Base-by-base conservation (phyloP, 1,140 invertebrate species). In the Bombus balteatus region DNA sequence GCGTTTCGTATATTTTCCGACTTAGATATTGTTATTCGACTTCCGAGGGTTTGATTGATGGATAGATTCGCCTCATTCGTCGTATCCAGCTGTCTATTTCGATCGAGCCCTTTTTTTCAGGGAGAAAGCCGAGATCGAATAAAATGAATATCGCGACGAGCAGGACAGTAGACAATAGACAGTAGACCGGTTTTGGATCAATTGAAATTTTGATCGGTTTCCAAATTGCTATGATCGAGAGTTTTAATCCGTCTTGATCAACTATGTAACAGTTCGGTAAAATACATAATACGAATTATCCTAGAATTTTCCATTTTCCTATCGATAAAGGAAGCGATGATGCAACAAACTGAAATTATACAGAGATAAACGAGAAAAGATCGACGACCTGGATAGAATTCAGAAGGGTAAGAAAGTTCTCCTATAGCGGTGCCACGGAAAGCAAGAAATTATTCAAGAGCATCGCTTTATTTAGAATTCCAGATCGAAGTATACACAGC, bases 21-120 rank as follows among this genome's bases (percentile, higher is more conserved):
- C 81, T 85, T 85, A 87, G 68, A 87, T 89, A 81, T 84, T 79
- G 78, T 39, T 34, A 72, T 80, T 59, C 62, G 75, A 37, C 65
- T 82, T 66, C 34, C 70, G 41, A 59, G 39, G 28, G 32, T 13
- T 72, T 74, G 68, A 84, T 84, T 34, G 83, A 72, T 43, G 53
- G 47, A 12, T 72, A 25, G 47, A 70, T 57, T 53, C 59, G 62
- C 18, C 68, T 68, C 37, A 3, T 32, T 57, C 68, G 39, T 13
- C 22, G 34, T 28, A n/a, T 62, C 39, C 59, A 34, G 6, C 59
- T 22, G 39, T 6, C 62, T 28, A 32, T 79, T 43, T 28, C 77
- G 6, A 59, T 68, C n/a, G 59, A 32, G 28, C 22, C 0, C 0
- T 28, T 28, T 43, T 53, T n/a, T 5, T 8, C 9, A 10, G 13